phyloP scores from a whole-genome alignment of 2,888 invertebrate genomes.

The Pristionchus entomophagus region DNA sequence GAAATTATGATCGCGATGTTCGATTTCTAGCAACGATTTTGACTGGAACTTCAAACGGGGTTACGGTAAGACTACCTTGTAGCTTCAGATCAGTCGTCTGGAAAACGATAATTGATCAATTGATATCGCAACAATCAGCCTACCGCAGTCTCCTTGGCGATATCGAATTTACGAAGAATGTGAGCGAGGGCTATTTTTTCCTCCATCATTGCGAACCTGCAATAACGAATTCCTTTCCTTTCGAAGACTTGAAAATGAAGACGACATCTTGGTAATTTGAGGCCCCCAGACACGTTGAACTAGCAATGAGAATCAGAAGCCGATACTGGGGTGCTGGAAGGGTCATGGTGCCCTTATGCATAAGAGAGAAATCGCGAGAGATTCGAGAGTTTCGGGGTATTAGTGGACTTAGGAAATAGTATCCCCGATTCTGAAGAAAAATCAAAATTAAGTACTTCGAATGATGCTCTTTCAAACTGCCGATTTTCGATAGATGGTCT shows the following conservation, averaged over 20 bases:
- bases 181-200: conserved; percentile 38
- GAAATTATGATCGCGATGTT: too few relatives aligned
- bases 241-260: too few relatives aligned
- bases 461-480: too few relatives aligned
- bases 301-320: too few relatives aligned
- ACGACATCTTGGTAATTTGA: too few relatives aligned
- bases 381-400: too few relatives aligned
- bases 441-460: conserved; percentile 9
- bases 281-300: too few relatives aligned
- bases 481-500: too few relatives aligned
- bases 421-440: not conserved
- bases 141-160: not conserved
- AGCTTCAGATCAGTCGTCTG: not conserved
- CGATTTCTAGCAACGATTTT: not conserved
- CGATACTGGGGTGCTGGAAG: too few relatives aligned
- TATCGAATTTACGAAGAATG: not conserved
- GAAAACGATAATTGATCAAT: not conserved
- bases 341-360: not conserved
- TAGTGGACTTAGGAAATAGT: too few relatives aligned
- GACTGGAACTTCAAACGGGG: not conserved
- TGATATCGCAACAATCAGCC: not conserved
- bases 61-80: not conserved
- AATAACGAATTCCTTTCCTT: not conserved
- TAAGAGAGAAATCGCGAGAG: too few relatives aligned
- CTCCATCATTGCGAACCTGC: conserved; percentile 30